phyloP scores from a whole-genome alignment of 1,140 invertebrate genomes.

The Scaptomyza pallida region DNA sequence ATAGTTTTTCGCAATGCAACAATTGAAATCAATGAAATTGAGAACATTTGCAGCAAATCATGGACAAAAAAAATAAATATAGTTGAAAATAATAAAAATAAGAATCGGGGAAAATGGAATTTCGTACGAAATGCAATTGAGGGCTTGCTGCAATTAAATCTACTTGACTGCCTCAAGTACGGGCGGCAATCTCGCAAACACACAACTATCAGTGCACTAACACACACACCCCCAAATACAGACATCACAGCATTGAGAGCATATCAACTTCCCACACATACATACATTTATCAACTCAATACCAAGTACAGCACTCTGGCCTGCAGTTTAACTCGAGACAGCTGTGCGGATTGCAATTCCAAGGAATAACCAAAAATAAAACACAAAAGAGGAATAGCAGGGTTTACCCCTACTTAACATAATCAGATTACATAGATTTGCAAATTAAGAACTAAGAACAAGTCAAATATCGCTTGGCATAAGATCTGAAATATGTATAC shows the following conservation, averaged over 20 bases:
- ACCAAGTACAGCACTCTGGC: conserved; percentile 10
- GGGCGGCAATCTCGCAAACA: conserved; percentile 11
- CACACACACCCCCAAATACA: conserved; percentile 11
- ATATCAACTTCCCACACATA: neutral
- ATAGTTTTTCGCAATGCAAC: conserved; percentile 57
- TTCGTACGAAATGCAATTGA: conserved; percentile 49
- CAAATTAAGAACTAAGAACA: neutral
- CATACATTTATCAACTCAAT: conserved; percentile 11
- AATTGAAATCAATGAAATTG: conserved; percentile 60
- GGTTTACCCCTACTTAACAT: neutral
- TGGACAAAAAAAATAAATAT: conserved; percentile 4
- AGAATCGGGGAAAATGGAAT: conserved; percentile 24
- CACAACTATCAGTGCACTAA: conserved; percentile 6
- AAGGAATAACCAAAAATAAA: neutral
- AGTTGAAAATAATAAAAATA: conserved; percentile 7
- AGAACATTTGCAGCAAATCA: conserved; percentile 43
- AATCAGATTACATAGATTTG: neutral
- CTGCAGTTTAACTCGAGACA: conserved; percentile 10
- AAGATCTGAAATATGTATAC: neutral
- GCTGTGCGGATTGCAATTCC: conserved; percentile 24
- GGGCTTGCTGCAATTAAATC: conserved; percentile 56
- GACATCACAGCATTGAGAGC: neutral
- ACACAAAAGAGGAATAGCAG: neutral
- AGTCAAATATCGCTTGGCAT: neutral
- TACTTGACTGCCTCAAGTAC: conserved; percentile 51